Base-by-base conservation (phyloP, 2,888 invertebrate species). In the Carcina quercana region DNA sequence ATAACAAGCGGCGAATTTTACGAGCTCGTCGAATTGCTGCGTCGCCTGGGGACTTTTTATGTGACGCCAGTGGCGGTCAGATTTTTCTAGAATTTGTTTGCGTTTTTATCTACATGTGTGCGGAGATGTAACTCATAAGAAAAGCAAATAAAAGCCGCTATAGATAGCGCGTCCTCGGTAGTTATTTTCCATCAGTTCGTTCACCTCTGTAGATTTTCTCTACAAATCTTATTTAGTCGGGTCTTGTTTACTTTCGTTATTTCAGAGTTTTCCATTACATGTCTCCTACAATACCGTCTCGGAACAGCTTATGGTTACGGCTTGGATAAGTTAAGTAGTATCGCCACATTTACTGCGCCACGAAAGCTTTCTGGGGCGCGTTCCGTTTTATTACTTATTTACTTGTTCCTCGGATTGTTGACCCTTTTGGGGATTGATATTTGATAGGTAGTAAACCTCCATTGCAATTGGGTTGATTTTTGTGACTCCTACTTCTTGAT, bases 1-100 rank as follows among this genome's bases (percentile, higher is more conserved):
- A 67, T 73, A 72, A 73, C 68, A 64, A 63, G 66, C 51, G 42
- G 40, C 35, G 43, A 54, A 50, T 63, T 74, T 74, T 75, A 78
- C 59, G 70, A 70, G 43, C 53, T 38, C 48, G 45, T 57, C 43
- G 44, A 59, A 65, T 54, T 57, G 54, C 57, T 53, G 44, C 47
- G 45, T 53, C 51, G 40, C 39, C 44, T 28, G 31, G 39, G 45
- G 45, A 45, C 39, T 54, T 53, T 53, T 54, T 56, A 51, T 52
- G 52, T 35, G 40, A 30, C 30, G 31, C 34, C 31, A 35, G 34
- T 32, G 38, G 12, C 33, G 34, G 29, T 45, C 41, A 43, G 53
- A 54, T 58, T 60, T 57, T 53, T 56, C 44, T 45, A 46, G 40
- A 47, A 36, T 36, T 40, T 39, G 15, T 40, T 47, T 45, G 30